Percentiles rank a stretch among this genome's conserved stretches.
Evolutionary conservation across 2,888 invertebrate species (phyloP).

Genomic region (Patella ulyssiponensis): DNA sequence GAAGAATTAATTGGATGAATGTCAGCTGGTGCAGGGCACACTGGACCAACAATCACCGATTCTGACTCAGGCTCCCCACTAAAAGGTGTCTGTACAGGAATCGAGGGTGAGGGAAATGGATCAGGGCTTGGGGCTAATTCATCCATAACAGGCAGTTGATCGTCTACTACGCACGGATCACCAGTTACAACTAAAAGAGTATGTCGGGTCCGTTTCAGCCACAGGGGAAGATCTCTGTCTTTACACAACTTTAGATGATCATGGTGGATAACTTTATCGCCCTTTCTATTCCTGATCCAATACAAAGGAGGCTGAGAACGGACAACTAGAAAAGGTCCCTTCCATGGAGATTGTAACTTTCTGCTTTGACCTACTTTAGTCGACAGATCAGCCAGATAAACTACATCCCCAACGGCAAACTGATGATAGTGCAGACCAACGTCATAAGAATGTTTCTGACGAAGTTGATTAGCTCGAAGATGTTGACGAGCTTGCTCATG

Average conservation of each 20-base stretch:
- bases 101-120: too few relatives aligned
- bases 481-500: not conserved
- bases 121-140: too few relatives aligned
- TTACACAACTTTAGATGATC: slow-evolving; percentile 14
- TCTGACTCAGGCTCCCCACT: too few relatives aligned
- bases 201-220: not conserved
- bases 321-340: not conserved
- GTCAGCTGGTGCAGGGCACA: too few relatives aligned
- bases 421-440: not conserved
- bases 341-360: not conserved
- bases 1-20: too few relatives aligned
- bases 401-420: slow-evolving; percentile 12
- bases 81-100: too few relatives aligned
- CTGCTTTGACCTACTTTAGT: slow-evolving; percentile 20
- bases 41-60: too few relatives aligned
- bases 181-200: too few relatives aligned
- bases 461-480: not conserved
- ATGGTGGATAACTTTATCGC: slow-evolving; percentile 12
- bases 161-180: too few relatives aligned
- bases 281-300: slow-evolving; percentile 4
- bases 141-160: too few relatives aligned
- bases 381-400: slow-evolving; percentile 16
- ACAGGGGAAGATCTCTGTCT: not conserved
- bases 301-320: not conserved
- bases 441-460: too few relatives aligned